A percentile compares a stretch with the other conserved stretches of the same genome.
Conservation (phyloP, 2,797 vertebrate genomes). For the Eidolon dupreanum region DNA sequence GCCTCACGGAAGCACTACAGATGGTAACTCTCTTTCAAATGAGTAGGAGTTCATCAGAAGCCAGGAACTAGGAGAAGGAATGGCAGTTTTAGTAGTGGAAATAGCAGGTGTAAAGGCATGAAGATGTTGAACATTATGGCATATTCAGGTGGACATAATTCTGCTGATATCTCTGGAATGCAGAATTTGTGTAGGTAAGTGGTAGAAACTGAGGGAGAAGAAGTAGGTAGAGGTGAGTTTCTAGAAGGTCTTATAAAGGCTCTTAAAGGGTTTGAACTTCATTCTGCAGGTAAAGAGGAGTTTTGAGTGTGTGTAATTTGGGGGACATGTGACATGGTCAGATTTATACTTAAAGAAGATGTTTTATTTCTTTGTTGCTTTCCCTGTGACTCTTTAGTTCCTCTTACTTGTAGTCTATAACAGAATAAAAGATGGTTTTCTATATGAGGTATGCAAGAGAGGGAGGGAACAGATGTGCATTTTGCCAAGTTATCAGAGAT, state of each 20-base stretch:
- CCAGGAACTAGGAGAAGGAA: neutral
- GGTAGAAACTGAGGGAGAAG: neutral
- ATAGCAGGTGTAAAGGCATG: neutral
- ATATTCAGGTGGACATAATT: neutral
- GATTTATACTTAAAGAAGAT: neutral
- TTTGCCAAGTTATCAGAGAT: neutral
- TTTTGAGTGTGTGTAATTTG: neutral
- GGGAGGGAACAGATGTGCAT: neutral
- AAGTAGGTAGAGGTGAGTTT: neutral
- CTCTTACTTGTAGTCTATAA: neutral
- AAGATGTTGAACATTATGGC: neutral
- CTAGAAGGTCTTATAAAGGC: neutral
- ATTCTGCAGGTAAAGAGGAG: neutral
- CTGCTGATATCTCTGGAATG: neutral
- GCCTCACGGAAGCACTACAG: constrained; percentile 27
- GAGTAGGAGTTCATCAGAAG: constrained; percentile 58
- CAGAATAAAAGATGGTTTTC: neutral
- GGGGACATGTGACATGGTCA: neutral
- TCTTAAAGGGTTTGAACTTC: neutral
- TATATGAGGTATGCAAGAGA: neutral
- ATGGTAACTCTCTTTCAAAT: constrained; percentile 40
- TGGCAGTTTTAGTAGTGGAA: neutral
- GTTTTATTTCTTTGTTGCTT: neutral
- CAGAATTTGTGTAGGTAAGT: neutral
- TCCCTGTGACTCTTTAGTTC: neutral